These are phyloP conservation scores for Gastrophryne carolinensis DNA, from an alignment of 2,797 vertebrate genomes.

Conservation along the genomic window DNA sequence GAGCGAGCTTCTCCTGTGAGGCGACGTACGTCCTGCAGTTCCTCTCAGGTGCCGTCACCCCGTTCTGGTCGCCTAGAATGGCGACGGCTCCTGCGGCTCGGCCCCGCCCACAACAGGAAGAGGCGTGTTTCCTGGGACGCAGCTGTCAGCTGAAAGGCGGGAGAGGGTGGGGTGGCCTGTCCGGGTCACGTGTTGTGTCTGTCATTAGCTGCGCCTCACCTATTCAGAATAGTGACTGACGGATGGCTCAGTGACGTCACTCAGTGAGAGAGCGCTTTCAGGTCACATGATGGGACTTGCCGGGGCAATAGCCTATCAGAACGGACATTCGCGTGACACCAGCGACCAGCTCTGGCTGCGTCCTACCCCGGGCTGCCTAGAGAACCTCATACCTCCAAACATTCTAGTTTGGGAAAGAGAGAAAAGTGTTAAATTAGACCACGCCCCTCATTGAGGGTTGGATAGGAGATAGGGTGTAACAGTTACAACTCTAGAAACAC, in stretches of 20 bases:
- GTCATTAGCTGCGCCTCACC: background rate
- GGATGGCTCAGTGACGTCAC: background rate
- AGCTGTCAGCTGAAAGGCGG: background rate
- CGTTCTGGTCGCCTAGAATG: slow-evolving; percentile 22
- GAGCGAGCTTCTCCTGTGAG: background rate
- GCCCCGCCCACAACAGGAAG: slow-evolving; percentile 18
- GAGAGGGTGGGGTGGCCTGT: background rate
- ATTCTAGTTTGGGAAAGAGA: too few relatives aligned
- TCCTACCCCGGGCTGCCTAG: too few relatives aligned
- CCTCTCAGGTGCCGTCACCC: slow-evolving; percentile 23
- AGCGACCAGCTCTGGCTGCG: too few relatives aligned
- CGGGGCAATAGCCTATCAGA: too few relatives aligned
- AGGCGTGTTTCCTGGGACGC: background rate
- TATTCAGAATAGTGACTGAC: background rate
- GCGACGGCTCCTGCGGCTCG: slow-evolving; percentile 8
- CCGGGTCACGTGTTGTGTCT: background rate
- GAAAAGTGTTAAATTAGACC: too few relatives aligned
- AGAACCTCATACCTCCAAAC: too few relatives aligned
- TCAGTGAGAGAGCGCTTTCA: too few relatives aligned
- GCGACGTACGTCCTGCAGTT: slow-evolving; percentile 23
- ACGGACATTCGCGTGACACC: too few relatives aligned
- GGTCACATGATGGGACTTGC: too few relatives aligned
- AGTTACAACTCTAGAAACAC: too few relatives aligned
- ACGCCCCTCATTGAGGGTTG: too few relatives aligned
- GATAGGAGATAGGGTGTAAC: too few relatives aligned